Evolutionary conservation across 2,797 vertebrate species (phyloP).

Genomic region (Semotilus atromaculatus): DNA sequence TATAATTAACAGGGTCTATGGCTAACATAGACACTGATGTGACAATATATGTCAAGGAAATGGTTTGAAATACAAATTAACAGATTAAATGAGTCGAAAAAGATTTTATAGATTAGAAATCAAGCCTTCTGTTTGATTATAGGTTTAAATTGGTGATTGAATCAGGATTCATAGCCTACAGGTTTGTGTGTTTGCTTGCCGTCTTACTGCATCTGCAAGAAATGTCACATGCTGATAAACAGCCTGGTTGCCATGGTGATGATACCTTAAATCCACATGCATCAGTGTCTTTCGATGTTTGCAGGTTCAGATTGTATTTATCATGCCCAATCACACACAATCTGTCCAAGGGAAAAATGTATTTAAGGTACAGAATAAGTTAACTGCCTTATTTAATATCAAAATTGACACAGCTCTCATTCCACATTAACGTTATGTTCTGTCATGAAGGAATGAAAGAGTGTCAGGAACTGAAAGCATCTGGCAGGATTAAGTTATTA

Average conservation of each 20-base stretch:
- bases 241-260: constrained; percentile 42
- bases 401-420: background rate
- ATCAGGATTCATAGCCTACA: background rate
- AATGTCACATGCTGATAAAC: constrained; percentile 38
- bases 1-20: too few species aligned
- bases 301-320: background rate
- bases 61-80: background rate
- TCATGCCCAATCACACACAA: background rate
- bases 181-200: background rate
- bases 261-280: constrained; percentile 15
- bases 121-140: background rate
- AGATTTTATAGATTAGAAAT: background rate
- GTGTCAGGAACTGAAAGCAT: background rate
- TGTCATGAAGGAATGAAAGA: background rate
- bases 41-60: background rate
- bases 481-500: constrained; percentile 11
- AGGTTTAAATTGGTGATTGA: background rate
- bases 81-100: background rate
- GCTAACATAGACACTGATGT: background rate
- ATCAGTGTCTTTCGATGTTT: constrained; percentile 20
- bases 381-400: background rate
- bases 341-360: background rate
- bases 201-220: background rate
- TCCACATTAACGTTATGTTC: background rate
- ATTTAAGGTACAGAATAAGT: background rate